phyloP scores from a whole-genome alignment of 37 sponge, comb jelly and placozoan species.

The Aplysina aerophoba region DNA sequence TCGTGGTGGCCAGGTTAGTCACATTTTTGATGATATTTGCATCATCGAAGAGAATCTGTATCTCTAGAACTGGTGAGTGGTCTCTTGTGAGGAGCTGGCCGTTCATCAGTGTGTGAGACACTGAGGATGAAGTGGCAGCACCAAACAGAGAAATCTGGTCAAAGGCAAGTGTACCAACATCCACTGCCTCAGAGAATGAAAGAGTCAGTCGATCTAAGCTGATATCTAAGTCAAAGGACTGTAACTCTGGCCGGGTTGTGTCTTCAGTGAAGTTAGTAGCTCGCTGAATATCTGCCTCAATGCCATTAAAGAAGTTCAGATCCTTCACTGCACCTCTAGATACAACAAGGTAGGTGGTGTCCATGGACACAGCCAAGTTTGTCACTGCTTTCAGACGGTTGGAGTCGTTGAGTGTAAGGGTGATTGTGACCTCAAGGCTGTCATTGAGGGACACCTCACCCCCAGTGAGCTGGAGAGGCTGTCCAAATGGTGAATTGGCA shows the following conservation, averaged over 20 bases:
- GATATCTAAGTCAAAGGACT: conserved; percentile 74
- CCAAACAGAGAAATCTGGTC: conserved; percentile 69
- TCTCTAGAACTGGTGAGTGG: conserved; percentile 43
- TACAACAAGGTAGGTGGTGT: conserved; percentile 65
- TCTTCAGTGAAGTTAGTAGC: conserved; percentile 67
- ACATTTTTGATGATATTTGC: conserved; percentile 82
- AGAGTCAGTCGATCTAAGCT: conserved; percentile 66
- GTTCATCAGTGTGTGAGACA: conserved; percentile 52
- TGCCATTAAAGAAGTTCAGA: conserved; percentile 71
- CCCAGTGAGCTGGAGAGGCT: conserved; percentile 66
- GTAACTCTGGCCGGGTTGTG: conserved; percentile 70
- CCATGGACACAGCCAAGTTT: conserved; percentile 66
- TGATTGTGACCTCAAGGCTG: conserved; percentile 56
- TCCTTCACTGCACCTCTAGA: conserved; percentile 66
- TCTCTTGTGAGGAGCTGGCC: conserved; percentile 49
- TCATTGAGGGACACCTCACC: conserved; percentile 74
- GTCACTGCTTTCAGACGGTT: conserved; percentile 71
- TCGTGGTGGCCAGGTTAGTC: conserved; percentile 50
- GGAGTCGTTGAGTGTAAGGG: conserved; percentile 66
- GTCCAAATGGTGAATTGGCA: conserved; percentile 35
- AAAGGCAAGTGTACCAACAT: conserved; percentile 59
- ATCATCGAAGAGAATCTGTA: conserved; percentile 74
- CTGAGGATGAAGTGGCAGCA: conserved; percentile 23
- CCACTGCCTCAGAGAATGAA: conserved; percentile 86
- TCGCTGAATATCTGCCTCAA: conserved; percentile 20